phyloP scores from a whole-genome alignment of 2,797 vertebrate species.

The Garrulus glandarius region DNA sequence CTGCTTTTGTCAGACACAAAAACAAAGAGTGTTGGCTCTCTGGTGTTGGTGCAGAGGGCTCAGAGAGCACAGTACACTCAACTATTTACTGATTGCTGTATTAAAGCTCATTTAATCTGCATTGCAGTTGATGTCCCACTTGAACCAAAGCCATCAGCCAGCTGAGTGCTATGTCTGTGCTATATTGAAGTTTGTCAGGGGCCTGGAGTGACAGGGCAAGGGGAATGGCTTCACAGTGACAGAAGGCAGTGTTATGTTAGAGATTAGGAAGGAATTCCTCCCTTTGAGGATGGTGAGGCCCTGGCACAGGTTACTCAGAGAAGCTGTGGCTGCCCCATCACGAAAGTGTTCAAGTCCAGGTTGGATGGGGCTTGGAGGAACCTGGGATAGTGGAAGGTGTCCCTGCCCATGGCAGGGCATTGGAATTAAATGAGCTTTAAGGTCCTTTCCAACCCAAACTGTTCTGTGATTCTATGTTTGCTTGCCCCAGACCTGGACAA shows the following conservation, averaged over 20 bases:
- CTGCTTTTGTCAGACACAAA: neutral
- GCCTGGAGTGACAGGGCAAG: neutral
- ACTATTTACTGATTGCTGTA: rapidly evolving
- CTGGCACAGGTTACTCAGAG: neutral
- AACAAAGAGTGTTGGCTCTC: neutral
- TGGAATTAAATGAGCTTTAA: neutral
- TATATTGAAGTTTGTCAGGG: neutral
- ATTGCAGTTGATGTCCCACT: neutral
- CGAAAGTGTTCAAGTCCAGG: neutral
- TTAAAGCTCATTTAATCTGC: neutral
- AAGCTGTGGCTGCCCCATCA: neutral
- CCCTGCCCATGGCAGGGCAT: rapidly evolving
- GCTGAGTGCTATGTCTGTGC: neutral
- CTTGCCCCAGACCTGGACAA: neutral
- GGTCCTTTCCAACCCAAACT: neutral
- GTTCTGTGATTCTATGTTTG: neutral
- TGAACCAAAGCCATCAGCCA: neutral
- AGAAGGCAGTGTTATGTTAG: rapidly evolving
- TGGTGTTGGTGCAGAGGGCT: neutral
- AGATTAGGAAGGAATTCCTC: neutral
- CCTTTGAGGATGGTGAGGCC: neutral
- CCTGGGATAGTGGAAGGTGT: rapidly evolving
- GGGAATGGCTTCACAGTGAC: neutral
- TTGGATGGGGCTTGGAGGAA: rapidly evolving
- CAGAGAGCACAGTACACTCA: neutral